phyloP scores from a whole-genome alignment of 1,140 invertebrate species.

The Lineus longissimus region DNA sequence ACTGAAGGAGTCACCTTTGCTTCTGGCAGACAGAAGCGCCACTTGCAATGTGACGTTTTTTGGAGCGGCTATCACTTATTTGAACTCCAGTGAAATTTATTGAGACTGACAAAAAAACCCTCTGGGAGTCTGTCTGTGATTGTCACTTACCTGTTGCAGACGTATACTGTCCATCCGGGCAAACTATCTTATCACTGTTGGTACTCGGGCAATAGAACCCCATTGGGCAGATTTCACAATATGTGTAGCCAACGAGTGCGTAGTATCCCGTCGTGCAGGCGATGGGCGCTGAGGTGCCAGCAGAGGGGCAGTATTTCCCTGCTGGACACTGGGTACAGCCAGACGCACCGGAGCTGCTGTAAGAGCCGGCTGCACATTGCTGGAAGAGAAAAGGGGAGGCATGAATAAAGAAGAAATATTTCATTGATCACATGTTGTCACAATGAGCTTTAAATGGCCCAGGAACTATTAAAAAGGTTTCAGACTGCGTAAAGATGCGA shows the following conservation, averaged over 20 bases:
- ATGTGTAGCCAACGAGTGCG: conserved; percentile 22
- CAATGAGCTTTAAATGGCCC: neutral
- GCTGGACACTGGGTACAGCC: conserved; percentile 33
- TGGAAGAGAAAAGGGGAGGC: conserved; percentile 16
- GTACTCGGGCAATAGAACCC: conserved; percentile 30
- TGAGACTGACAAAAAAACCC: neutral
- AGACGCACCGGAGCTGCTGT: conserved; percentile 27
- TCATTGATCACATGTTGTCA: neutral
- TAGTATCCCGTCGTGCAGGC: conserved; percentile 34
- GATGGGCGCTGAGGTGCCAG: conserved; percentile 27
- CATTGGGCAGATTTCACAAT: conserved; percentile 36
- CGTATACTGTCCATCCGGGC: conserved; percentile 32
- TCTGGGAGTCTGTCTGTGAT: neutral
- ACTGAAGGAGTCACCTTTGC: too few species aligned
- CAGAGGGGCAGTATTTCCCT: conserved; percentile 27
- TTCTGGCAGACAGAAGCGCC: too few species aligned
- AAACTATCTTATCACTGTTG: conserved; percentile 18
- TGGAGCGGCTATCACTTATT: too few species aligned
- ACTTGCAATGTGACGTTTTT: too few species aligned
- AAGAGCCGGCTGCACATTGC: conserved; percentile 34
- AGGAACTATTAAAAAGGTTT: neutral
- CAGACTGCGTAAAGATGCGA: too few species aligned
- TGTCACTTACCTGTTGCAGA: conserved; percentile 26
- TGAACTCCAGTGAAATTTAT: neutral
- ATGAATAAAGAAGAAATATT: neutral